Base-by-base conservation (phyloP, 1,140 invertebrate genomes). In the Drosophila watanabei region DNA sequence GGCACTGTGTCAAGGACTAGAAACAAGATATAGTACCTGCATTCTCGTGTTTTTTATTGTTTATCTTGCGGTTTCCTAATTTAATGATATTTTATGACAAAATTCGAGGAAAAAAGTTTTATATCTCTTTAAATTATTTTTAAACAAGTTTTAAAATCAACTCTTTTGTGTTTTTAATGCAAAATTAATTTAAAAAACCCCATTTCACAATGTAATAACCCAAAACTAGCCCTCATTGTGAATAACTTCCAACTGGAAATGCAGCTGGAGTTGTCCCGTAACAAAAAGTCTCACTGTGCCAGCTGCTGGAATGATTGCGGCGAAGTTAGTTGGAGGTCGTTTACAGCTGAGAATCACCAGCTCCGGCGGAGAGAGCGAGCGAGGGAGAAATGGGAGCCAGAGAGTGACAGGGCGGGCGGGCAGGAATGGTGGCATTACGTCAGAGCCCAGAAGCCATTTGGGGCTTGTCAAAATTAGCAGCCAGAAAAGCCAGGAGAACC, bases 391-490 rank as follows among this genome's bases (percentile, higher is more conserved):
- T 10, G 66, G 33, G 35, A 60, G 49, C 35, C 14, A 35, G 35
- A 56, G 58, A 58, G 57, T 20, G 43, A 30, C 28, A 37, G 14
- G 20, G 35, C n/a, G n/a, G n/a, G n/a, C n/a, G 48, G 35, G 28
- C 28, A 16, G 32, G 61, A 41, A 43, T 33, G 43, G 13, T 18
- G 64, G 71, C 79, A 80, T 89, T 89, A 89, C 85, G 85, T 89
- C 85, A 89, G 85, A 88, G 60, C 75, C 64, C 64, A 72, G 65
- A 54, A 79, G 76, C 87, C 81, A 85, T 79, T 90, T 79, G 82
- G 65, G 86, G 75, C 70, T 90, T 73, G 85, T 90, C 85, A 85
- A 89, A 89, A 89, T 90, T 90, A 89, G 72, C 84, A 89, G 59
- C 33, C 46, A 37, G 30, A 54, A 45, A 11, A 39, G 61, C 35